Evolutionary conservation across 2,113 vertebrate genomes (phyloP).

Genomic region (Carassius carassius): DNA sequence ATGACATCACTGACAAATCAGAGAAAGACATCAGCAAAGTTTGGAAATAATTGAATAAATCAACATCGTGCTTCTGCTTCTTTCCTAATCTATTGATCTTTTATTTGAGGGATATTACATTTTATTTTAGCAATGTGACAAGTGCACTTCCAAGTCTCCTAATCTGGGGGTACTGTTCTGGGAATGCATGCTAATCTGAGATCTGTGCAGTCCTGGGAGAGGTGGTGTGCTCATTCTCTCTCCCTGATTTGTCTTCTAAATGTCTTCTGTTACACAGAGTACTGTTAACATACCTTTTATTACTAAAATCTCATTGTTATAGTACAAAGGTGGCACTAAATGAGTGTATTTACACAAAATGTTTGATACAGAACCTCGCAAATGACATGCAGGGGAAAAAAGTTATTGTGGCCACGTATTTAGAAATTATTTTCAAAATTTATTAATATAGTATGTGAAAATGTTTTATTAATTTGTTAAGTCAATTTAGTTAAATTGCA

Average conservation of each 20-base stretch:
- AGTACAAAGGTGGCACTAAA: background rate
- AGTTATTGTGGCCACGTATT: background rate
- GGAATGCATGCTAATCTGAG: constrained; percentile 48
- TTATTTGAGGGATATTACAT: background rate
- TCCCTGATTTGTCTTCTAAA: background rate
- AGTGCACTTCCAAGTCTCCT: constrained; percentile 2
- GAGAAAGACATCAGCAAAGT: constrained; percentile 13
- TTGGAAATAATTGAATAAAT: constrained; percentile 23
- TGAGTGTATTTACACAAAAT: background rate
- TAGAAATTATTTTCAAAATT: background rate
- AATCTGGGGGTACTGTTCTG: constrained; percentile 35
- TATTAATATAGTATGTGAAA: background rate
- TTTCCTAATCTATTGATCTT: constrained; percentile 32
- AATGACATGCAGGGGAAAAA: background rate
- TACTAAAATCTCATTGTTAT: background rate
- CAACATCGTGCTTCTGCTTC: background rate
- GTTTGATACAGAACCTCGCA: background rate
- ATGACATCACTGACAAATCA: constrained; percentile 29
- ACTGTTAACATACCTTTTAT: background rate
- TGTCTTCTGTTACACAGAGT: constrained; percentile 2
- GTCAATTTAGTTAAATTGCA: background rate
- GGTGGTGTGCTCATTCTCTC: background rate
- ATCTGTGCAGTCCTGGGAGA: constrained; percentile 6
- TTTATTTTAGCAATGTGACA: constrained; percentile 13
- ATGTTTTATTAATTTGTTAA: background rate